Conservation (phyloP, 2,797 vertebrate genomes). For the Sandelia bainsii region DNA sequence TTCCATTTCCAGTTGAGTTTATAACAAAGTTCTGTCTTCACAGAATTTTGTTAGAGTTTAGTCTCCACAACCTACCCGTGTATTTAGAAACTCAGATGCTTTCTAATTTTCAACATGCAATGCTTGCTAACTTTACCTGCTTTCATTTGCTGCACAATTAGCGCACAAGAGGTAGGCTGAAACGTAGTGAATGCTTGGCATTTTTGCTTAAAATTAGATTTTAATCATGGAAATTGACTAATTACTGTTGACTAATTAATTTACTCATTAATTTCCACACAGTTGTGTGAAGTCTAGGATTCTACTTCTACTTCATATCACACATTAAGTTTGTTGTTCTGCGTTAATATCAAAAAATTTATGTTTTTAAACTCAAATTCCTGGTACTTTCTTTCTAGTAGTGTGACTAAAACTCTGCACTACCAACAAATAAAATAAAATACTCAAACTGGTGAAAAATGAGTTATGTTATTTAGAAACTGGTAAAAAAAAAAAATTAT, state of each 20-base stretch:
- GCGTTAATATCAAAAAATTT: background rate
- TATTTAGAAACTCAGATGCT: background rate
- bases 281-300: background rate
- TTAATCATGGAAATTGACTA: too few relatives aligned
- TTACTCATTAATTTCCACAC: too few relatives aligned
- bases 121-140: too few relatives aligned
- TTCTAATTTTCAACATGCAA: background rate
- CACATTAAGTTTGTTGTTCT: background rate
- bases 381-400: background rate
- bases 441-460: conserved; percentile 14
- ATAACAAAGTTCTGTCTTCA: background rate
- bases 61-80: background rate
- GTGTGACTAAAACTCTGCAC: conserved; percentile 1
- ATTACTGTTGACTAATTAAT: too few relatives aligned
- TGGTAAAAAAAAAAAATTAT: background rate
- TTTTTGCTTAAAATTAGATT: background rate
- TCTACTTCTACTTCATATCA: background rate
- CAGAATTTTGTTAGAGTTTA: background rate
- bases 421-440: conserved; percentile 5
- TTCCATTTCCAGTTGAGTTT: too few relatives aligned
- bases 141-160: background rate
- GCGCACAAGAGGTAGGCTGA: background rate
- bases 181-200: background rate
- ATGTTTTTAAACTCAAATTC: conserved; percentile 10
- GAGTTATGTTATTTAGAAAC: conserved; percentile 18